Evolutionary conservation across 2,888 invertebrate species (phyloP).

Genomic region (Choristoneura rosaceana): DNA sequence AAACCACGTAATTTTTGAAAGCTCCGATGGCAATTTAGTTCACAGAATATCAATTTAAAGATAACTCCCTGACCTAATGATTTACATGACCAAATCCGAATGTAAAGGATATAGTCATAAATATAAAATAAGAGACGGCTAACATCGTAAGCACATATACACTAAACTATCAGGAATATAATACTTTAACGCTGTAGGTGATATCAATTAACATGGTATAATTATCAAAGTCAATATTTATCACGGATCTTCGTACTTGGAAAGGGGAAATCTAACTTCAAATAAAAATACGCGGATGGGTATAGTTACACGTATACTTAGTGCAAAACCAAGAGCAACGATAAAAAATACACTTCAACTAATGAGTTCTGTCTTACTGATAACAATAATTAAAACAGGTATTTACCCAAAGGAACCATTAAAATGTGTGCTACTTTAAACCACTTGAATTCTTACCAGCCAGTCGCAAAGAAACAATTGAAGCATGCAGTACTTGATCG

Average conservation of each 20-base stretch:
- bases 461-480: neutral
- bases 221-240: conserved; percentile 22
- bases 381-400: conserved; percentile 53
- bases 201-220: conserved; percentile 21
- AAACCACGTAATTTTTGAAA: no score
- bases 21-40: no score
- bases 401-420: conserved; percentile 22
- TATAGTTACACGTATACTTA: neutral
- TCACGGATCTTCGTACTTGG: conserved; percentile 27
- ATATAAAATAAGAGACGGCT: no score
- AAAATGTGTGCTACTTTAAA: neutral
- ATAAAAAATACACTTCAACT: conserved; percentile 33
- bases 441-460: neutral
- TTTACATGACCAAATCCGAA: no score
- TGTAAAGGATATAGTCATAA: no score
- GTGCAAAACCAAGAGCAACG: conserved; percentile 21
- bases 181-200: conserved; percentile 2
- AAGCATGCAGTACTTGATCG: conserved; percentile 27
- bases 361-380: conserved; percentile 44
- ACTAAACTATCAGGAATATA: neutral
- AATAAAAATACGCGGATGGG: neutral
- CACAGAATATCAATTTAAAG: no score
- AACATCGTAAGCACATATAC: no score
- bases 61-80: no score
- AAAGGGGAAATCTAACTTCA: conserved; percentile 14